phyloP scores from a whole-genome alignment of 2,797 vertebrate species.

The Picus viridis region DNA sequence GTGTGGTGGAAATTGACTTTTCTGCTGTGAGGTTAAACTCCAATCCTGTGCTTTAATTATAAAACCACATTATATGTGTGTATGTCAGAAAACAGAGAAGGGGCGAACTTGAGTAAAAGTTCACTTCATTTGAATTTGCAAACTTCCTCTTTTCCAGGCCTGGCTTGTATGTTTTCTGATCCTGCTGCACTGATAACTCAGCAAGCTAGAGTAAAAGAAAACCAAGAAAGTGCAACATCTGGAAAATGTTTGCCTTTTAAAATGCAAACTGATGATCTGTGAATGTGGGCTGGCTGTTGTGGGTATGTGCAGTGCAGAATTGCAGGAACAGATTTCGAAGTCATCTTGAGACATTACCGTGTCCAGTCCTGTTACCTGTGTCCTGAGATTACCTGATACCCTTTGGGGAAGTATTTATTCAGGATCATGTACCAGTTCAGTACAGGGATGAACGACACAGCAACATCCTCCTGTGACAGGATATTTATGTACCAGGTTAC shows the following conservation, averaged over 20 bases:
- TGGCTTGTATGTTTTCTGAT: neutral
- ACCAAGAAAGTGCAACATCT: rapidly evolving
- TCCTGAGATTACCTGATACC: neutral
- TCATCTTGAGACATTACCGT: neutral
- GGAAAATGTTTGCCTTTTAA: neutral
- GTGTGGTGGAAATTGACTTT: neutral
- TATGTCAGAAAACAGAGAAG: neutral
- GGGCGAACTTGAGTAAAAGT: neutral
- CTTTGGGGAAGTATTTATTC: neutral
- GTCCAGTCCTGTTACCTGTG: neutral
- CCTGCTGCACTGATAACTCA: rapidly evolving
- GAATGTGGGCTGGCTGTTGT: neutral
- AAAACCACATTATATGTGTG: neutral
- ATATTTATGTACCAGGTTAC: neutral
- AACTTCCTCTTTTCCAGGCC: neutral
- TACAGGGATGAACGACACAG: neutral
- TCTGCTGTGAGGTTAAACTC: neutral
- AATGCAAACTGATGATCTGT: neutral
- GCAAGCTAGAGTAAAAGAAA: neutral
- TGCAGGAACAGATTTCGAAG: neutral
- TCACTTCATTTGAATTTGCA: neutral
- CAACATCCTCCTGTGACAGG: neutral
- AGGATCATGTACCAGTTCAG: neutral
- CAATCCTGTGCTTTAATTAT: neutral
- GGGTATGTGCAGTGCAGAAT: neutral